Evolutionary conservation across 2,113 vertebrate genomes (phyloP).

Genomic region (Haemorhous mexicanus): DNA sequence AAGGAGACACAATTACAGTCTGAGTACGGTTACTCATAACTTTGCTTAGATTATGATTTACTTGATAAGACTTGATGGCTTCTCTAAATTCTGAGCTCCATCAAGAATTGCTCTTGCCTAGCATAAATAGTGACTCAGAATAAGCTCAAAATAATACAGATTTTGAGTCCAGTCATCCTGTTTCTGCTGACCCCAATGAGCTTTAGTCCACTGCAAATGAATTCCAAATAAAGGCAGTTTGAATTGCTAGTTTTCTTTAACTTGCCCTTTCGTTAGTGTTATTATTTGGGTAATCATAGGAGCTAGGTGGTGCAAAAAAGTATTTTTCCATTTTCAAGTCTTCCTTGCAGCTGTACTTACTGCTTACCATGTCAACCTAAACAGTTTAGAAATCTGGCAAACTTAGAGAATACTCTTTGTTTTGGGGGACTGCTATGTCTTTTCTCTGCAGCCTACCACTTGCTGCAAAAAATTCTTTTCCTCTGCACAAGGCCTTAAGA

Average conservation of each 20-base stretch:
- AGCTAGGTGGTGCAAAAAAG: not conserved
- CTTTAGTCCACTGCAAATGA: not conserved
- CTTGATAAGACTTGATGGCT: not conserved
- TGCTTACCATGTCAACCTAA: not conserved
- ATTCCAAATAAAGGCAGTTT: not conserved
- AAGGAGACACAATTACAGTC: fast-evolving
- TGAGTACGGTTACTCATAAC: not conserved
- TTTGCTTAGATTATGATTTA: not conserved
- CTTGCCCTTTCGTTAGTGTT: not conserved
- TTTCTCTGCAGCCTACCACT: not conserved
- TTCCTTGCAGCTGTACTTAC: not conserved
- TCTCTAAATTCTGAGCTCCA: not conserved
- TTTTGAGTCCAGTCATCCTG: not conserved
- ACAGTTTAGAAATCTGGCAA: not conserved
- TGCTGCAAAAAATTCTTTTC: not conserved
- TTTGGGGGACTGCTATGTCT: not conserved
- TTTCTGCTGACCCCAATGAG: not conserved
- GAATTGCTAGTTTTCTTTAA: not conserved
- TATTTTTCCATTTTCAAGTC: not conserved
- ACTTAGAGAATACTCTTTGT: not conserved
- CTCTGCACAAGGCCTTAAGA: not conserved
- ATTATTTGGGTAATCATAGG: not conserved
- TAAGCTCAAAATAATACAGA: not conserved
- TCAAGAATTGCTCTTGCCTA: not conserved
- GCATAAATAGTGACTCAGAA: not conserved